Evolutionary conservation across 2,888 invertebrate species (phyloP), one percentile per base, ranked within the genome.

Genomic region (Venusia cambrica): DNA sequence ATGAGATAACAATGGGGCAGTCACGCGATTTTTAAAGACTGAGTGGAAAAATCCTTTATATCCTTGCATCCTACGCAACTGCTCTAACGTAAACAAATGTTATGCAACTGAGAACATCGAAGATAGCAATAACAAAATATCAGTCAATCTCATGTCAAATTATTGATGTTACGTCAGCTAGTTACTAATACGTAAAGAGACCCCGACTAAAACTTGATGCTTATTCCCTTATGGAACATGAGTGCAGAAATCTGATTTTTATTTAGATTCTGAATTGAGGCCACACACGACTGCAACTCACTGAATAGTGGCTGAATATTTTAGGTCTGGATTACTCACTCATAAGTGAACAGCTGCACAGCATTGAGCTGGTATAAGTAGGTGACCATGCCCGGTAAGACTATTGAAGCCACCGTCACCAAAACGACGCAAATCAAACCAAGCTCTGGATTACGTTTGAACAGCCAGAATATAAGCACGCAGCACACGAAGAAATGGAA

Each of bases 401-500:
- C 29, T 0, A 90, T 33, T 0, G 90, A 80, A 1, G 72, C 64
- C 0, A 78, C 45, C 0, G 80, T 63, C 0, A 89, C 37, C 0
- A 69, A 14, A 0, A 55, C 50, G 2, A 85, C 66, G 3, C 78
- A 46, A n/a, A 62, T 45, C 5, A 87, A 37, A 0, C 89, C 89
- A 0, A 80, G 13, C 5, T 58, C 65, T 0, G 76, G 80, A 3
- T 62, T 57, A 5, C 65, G 73, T 20, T 73, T 76, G 51, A 89
- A 81, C 5, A 89, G 26, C 46, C 77, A 63, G 50, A 79, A 87
- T 6, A 88, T 48, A 7, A 88, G 57, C n/a, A 89, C 65, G 0
- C 89, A 88, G 6, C 91, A 60, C 24, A 90, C 69, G 68, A 91
- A 92, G 72, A 88, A 90, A 62, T 93, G 92, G 72, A 92, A 91